Conservation (phyloP, 1,140 invertebrate genomes). For the Luehdorfia chinensis region DNA sequence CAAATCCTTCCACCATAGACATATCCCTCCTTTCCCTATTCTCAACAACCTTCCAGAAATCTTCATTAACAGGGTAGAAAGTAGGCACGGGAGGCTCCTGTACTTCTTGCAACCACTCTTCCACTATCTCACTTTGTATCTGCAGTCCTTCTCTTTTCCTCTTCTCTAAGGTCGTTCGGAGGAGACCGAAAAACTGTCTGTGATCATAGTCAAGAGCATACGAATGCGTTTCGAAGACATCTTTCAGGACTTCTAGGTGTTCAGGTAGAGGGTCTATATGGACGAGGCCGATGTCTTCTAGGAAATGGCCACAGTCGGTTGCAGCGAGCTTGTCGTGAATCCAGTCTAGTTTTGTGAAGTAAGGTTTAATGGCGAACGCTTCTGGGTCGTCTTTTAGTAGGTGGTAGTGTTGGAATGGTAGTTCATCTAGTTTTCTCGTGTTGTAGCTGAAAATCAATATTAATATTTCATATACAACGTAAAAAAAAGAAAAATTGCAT, state of each 20-base stretch:
- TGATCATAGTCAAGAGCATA: slow-evolving; percentile 85
- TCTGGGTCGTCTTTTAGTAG: slow-evolving; percentile 58
- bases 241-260: slow-evolving; percentile 80
- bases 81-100: slow-evolving; percentile 76
- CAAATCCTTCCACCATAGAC: slow-evolving; percentile 58
- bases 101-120: slow-evolving; percentile 61
- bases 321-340: slow-evolving; percentile 85
- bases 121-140: slow-evolving; percentile 54
- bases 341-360: slow-evolving; percentile 84
- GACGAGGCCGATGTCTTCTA: slow-evolving; percentile 81
- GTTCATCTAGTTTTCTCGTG: slow-evolving; percentile 88
- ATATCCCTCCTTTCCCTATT: slow-evolving; percentile 51
- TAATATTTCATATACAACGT: too few relatives aligned
- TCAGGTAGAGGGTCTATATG: slow-evolving; percentile 67
- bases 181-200: slow-evolving; percentile 84
- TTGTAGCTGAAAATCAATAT: slow-evolving; percentile 83
- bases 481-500: too few relatives aligned
- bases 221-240: slow-evolving; percentile 81
- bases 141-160: slow-evolving; percentile 47
- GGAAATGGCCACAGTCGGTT: slow-evolving; percentile 80
- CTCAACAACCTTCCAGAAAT: slow-evolving; percentile 56
- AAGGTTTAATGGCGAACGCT: slow-evolving; percentile 57
- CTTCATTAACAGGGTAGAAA: slow-evolving; percentile 70
- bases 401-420: slow-evolving; percentile 84
- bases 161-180: slow-evolving; percentile 78